A percentile compares a stretch with the other conserved stretches of the same genome.
phyloP scores from a whole-genome alignment of 2,113 vertebrate genomes.

The Psilopsiagon aurifrons region DNA sequence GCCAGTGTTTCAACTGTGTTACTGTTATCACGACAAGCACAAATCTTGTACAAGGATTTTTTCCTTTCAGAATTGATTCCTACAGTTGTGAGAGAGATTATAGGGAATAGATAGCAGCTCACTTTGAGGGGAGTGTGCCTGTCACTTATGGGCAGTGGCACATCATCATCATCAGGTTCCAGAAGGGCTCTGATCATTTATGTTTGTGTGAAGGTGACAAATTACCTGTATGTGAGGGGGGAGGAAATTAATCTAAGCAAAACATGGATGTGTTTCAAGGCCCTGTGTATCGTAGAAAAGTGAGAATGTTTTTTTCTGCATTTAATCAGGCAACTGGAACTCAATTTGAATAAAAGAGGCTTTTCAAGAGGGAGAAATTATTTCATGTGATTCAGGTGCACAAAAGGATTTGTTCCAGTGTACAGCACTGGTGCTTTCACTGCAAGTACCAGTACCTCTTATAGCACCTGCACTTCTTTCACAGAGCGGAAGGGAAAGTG shows the following conservation, averaged over 20 bases:
- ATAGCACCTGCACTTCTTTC: neutral
- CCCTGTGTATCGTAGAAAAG: neutral
- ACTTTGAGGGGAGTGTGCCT: neutral
- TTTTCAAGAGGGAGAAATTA: neutral
- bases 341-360: neutral
- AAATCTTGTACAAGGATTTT: neutral
- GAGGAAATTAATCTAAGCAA: neutral
- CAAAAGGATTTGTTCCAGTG: neutral
- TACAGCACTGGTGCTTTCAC: neutral
- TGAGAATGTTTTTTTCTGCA: neutral
- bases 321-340: neutral
- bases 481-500: conserved; percentile 91
- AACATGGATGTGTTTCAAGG: neutral
- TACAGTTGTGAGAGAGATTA: neutral
- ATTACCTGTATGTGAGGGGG: neutral
- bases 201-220: neutral
- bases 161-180: neutral
- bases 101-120: neutral
- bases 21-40: neutral
- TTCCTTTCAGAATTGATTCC: neutral
- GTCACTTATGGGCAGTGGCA: neutral
- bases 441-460: neutral
- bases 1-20: neutral
- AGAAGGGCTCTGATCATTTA: neutral
- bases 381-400: fast-evolving